Conservation (phyloP, 2,113 vertebrate species). For the Paedocypris sp. region DNA sequence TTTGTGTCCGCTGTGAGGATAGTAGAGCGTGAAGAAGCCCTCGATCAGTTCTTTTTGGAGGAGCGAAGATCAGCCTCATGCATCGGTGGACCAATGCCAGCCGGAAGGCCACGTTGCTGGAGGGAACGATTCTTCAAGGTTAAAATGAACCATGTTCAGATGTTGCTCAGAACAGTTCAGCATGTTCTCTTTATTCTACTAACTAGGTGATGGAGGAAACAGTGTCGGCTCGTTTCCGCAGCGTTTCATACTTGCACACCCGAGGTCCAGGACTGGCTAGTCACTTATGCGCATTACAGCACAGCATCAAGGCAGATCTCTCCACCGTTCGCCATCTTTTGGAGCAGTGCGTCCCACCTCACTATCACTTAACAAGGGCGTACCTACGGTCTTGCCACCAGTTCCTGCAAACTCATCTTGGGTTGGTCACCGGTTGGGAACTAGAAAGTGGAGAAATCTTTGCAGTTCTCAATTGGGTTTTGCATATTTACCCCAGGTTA, state of each 20-base stretch:
- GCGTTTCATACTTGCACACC: constrained; percentile 57
- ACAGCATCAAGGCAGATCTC: constrained; percentile 71
- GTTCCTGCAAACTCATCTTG: constrained; percentile 66
- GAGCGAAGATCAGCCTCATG: constrained; percentile 41
- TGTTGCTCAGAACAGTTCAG: no score
- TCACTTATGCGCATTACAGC: constrained; percentile 74
- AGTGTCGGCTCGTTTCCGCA: constrained; percentile 53
- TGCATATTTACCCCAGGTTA: constrained; percentile 81
- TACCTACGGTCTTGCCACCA: constrained; percentile 73
- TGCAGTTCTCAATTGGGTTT: constrained; percentile 78
- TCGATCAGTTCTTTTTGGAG: constrained; percentile 58
- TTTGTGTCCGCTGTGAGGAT: constrained; percentile 85
- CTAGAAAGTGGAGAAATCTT: constrained; percentile 84
- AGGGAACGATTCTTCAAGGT: constrained; percentile 72
- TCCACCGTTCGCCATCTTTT: constrained; percentile 72
- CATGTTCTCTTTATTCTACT: no score
- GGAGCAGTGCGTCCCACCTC: constrained; percentile 80
- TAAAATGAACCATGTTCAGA: neutral
- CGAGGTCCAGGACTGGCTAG: constrained; percentile 66
- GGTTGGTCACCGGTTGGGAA: constrained; percentile 71
- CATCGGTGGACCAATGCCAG: constrained; percentile 52
- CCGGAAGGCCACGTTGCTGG: constrained; percentile 79
- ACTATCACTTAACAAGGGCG: constrained; percentile 70
- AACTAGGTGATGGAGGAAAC: constrained; percentile 63
- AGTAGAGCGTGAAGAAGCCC: constrained; percentile 79